phyloP scores from a whole-genome alignment of 2,888 invertebrate species.

The Aporophyla lueneburgensis region DNA sequence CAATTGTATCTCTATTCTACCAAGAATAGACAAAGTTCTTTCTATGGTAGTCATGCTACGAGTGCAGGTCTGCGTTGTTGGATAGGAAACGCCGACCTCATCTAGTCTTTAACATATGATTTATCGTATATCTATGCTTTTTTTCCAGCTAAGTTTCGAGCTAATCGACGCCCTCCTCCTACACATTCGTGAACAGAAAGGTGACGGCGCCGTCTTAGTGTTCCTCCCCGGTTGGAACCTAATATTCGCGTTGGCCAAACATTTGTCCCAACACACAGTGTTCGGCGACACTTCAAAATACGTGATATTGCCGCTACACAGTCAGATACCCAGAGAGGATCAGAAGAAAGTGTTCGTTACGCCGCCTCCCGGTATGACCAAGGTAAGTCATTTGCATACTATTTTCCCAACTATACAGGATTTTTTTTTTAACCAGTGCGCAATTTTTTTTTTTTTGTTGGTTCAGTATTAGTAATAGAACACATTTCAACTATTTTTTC shows the following conservation, averaged over 20 bases:
- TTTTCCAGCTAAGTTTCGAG: conserved; percentile 94
- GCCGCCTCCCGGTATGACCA: conserved; percentile 95
- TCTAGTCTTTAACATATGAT: background rate
- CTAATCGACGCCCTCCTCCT: conserved; percentile 95
- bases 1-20: too few species aligned
- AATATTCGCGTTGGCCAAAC: conserved; percentile 97
- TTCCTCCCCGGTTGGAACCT: conserved; percentile 99
- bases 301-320: conserved; percentile 98
- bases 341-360: conserved; percentile 98
- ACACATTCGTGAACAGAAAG: conserved; percentile 91
- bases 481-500: too few species aligned
- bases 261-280: conserved; percentile 92
- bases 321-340: conserved; percentile 98
- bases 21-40: too few species aligned
- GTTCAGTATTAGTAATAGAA: too few species aligned
- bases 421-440: too few species aligned
- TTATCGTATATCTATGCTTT: background rate
- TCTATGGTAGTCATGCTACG: too few species aligned
- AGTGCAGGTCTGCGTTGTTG: background rate
- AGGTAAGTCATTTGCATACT: conserved; percentile 88
- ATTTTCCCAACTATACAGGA: too few species aligned
- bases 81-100: background rate
- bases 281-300: conserved; percentile 93
- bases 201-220: conserved; percentile 96
- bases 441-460: too few species aligned